Percentiles rank a stretch among this genome's conserved stretches.
Conservation (phyloP, 2,113 vertebrate genomes). For the Hepsetus odoe region DNA sequence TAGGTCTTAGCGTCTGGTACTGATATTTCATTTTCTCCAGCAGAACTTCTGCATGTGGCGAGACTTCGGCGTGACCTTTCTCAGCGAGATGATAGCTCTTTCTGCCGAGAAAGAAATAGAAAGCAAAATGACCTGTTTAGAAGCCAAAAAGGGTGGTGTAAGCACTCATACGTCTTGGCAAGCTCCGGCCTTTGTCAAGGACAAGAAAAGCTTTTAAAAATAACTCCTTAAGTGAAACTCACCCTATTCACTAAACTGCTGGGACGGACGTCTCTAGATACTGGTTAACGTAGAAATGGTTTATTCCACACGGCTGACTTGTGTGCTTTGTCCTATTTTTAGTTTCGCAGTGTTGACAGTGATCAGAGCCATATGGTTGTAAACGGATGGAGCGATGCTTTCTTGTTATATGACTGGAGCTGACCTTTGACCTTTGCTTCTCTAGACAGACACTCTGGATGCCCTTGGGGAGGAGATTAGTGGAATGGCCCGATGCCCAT, state of each 20-base stretch:
- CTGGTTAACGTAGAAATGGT: conserved; percentile 1
- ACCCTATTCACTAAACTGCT: conserved; percentile 38
- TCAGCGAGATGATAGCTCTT: conserved; percentile 73
- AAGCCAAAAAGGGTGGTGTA: conserved; percentile 70
- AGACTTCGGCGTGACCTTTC: conserved; percentile 69
- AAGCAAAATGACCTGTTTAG: conserved; percentile 78
- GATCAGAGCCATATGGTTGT: conserved; percentile 14
- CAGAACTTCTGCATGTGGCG: conserved; percentile 53
- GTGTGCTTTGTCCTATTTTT: background rate
- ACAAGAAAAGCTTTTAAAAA: conserved; percentile 44
- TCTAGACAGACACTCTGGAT: conserved; percentile 91
- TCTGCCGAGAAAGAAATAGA: conserved; percentile 74
- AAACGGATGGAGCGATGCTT: conserved; percentile 14
- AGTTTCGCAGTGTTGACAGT: background rate
- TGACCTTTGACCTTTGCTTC: conserved; percentile 40
- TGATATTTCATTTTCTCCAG: conserved; percentile 26
- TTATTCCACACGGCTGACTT: background rate
- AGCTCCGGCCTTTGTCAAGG: conserved; percentile 58
- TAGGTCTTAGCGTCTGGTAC: background rate
- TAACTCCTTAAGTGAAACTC: conserved; percentile 48
- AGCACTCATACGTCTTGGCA: conserved; percentile 68
- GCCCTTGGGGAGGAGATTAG: conserved; percentile 93
- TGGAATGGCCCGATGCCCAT: conserved; percentile 97
- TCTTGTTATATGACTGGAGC: conserved; percentile 12
- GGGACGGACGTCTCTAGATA: background rate